phyloP scores from a whole-genome alignment of 35 echinoderm and acorn worm species.

The Diadema setosum region DNA sequence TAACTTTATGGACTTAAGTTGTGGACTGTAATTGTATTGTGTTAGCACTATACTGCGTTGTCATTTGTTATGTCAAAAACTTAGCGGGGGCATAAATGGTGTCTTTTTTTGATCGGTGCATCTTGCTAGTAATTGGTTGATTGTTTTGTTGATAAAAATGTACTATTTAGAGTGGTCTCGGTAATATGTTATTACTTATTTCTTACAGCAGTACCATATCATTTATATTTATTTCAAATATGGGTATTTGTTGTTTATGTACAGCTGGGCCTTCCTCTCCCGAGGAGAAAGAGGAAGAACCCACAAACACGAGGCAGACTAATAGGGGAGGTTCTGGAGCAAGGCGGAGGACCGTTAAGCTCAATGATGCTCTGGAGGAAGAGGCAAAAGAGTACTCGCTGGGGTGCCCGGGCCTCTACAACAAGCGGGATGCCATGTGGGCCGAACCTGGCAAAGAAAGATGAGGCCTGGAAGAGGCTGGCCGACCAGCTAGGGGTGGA shows the following conservation, averaged over 20 bases:
- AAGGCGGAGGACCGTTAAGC: constrained; percentile 36
- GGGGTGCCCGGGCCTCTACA: constrained; percentile 16
- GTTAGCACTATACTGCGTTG: background rate
- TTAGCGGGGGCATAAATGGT: background rate
- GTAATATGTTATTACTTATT: constrained; percentile 3
- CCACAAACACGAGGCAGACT: background rate
- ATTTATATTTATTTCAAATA: constrained; percentile 16
- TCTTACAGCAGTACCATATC: background rate
- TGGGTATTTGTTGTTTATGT: constrained; percentile 28
- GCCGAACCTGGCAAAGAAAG: constrained; percentile 29
- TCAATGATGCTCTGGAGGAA: constrained; percentile 39
- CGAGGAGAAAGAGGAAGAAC: constrained; percentile 21
- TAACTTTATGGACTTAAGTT: background rate
- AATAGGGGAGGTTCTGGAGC: constrained; percentile 23
- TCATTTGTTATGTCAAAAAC: background rate
- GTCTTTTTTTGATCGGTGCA: background rate
- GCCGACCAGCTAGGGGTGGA: background rate
- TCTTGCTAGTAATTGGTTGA: background rate
- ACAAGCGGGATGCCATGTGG: constrained; percentile 7
- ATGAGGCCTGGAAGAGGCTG: constrained; percentile 22
- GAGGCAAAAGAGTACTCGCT: constrained; percentile 43
- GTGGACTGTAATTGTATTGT: background rate
- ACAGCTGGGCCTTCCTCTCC: constrained; percentile 16
- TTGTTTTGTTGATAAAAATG: background rate
- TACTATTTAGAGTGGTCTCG: background rate